Evolutionary conservation across 2,888 invertebrate genomes (phyloP), one percentile per base, ranked within the genome.

Genomic region (Trachelus iudaicus): DNA sequence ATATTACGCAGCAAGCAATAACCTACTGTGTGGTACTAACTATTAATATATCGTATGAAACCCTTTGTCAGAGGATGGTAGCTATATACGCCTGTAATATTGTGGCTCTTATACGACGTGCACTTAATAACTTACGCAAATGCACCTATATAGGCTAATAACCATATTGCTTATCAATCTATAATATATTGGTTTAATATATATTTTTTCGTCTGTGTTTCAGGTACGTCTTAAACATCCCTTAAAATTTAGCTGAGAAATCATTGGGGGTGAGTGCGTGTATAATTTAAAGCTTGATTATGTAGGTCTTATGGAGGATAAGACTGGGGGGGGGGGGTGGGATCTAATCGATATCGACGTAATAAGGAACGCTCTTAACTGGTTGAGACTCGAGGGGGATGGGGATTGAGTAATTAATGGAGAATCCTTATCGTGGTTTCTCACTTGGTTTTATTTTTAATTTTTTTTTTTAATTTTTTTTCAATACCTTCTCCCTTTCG

Each of bases 141-240:
- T 23, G 23, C 23, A 56, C 56, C 9, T 23, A 56, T 9, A 9
- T 56, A 56, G 56, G 6, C 56, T 23, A 23, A 56, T 23, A 56
- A 23, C 56, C 23, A 56, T 56, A 56, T 56, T 56, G 1, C 56
- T 23, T 9, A 56, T 56, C 9, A 56, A 56, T 56, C 15, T 23
- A 56, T 56, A 23, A 23, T 56, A 23, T 23, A 56, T 56, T 56
- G 23, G 23, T 9, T 56, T 9, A 37, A 37, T 37, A 37, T 37
- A 35, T 40, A 40, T 40, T 77, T 69, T 40, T 69, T 33, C 78
- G 74, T 83, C 78, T 82, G 34, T 85, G 85, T 87, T 87, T 11
- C 86, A 87, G 87, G 87, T 87, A 87, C 79, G 87, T 87, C 15
- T 23, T 6, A 56, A 56, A 56, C 56, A 56, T 56, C 23, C 23